These are phyloP conservation scores for Calliopum simillimum DNA, from an alignment of 2,888 invertebrate species.

Conservation along the genomic window DNA sequence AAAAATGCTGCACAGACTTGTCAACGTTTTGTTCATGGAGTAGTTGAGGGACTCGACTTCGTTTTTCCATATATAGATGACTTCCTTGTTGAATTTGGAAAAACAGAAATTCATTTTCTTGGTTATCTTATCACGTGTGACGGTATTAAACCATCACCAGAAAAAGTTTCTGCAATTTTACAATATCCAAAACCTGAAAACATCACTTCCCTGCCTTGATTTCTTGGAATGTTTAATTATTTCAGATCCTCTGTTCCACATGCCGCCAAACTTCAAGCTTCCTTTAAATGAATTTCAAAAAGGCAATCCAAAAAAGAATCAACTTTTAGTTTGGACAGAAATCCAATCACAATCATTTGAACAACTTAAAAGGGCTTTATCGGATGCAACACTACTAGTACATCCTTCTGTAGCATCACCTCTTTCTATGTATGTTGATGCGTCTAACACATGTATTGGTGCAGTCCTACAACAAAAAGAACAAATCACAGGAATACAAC, in stretches of 20 bases:
- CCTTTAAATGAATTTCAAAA: conserved; percentile 6
- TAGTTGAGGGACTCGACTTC: conserved; percentile 23
- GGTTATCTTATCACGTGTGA: neutral
- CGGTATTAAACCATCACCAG: too few species aligned
- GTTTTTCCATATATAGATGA: conserved; percentile 37
- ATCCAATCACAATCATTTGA: too few species aligned
- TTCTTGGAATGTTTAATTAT: conserved; percentile 4
- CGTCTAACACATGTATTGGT: too few species aligned
- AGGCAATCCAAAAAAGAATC: conserved; percentile 1
- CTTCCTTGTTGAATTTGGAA: conserved; percentile 22
- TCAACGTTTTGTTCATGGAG: conserved; percentile 32
- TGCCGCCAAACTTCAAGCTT: neutral
- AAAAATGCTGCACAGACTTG: conserved; percentile 33
- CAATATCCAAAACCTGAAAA: too few species aligned
- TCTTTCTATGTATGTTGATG: too few species aligned
- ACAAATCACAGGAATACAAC: too few species aligned
- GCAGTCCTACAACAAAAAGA: too few species aligned
- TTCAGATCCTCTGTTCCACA: conserved; percentile 2
- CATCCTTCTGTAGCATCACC: too few species aligned
- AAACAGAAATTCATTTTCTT: conserved; percentile 29
- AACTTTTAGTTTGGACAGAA: neutral
- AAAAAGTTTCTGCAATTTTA: neutral
- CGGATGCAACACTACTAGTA: too few species aligned
- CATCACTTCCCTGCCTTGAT: neutral
- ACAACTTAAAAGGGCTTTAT: too few species aligned